These are phyloP conservation scores for Bostrychus sinensis DNA, from an alignment of 2,113 vertebrate genomes.

Conservation along the genomic window DNA sequence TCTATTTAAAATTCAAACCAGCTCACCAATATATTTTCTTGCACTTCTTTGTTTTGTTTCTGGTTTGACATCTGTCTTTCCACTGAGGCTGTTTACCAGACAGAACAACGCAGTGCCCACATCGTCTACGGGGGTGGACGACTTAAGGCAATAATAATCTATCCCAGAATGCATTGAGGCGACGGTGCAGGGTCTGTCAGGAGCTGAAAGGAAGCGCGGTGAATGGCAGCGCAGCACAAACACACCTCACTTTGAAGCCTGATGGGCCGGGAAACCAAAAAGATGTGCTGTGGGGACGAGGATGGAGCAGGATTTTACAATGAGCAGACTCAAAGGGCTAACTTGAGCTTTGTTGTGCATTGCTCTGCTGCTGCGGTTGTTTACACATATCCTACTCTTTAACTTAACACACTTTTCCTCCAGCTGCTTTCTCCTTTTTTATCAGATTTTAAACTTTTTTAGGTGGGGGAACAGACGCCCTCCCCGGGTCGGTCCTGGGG, in stretches of 20 bases:
- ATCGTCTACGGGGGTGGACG: constrained; percentile 65
- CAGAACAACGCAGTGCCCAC: constrained; percentile 59
- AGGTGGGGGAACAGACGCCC: constrained; percentile 35
- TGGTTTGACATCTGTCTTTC: constrained; percentile 69
- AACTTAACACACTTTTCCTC: constrained; percentile 56
- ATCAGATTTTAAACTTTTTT: constrained; percentile 63
- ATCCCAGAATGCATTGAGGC: constrained; percentile 73
- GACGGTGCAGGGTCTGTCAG: constrained; percentile 59
- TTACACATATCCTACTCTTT: constrained; percentile 53
- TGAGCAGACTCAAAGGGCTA: constrained; percentile 63
- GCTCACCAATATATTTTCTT: constrained; percentile 9
- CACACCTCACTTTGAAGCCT: constrained; percentile 68
- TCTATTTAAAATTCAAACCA: constrained; percentile 55
- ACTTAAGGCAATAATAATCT: constrained; percentile 70
- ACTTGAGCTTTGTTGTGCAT: constrained; percentile 61
- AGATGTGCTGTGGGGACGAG: constrained; percentile 52
- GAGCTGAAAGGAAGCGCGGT: constrained; percentile 39
- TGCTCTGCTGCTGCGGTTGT: constrained; percentile 54
- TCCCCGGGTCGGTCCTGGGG: constrained; percentile 47
- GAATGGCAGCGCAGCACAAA: constrained; percentile 68
- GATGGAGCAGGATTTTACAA: constrained; percentile 64
- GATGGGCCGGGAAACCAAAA: constrained; percentile 25
- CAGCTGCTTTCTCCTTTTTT: constrained; percentile 58
- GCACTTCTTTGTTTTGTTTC: constrained; percentile 19
- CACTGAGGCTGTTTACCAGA: constrained; percentile 66